A percentile compares a stretch with the other conserved stretches of the same genome.
These are phyloP conservation scores for Neoascia interrupta DNA, from an alignment of 2,888 invertebrate genomes.

Conservation along the genomic window DNA sequence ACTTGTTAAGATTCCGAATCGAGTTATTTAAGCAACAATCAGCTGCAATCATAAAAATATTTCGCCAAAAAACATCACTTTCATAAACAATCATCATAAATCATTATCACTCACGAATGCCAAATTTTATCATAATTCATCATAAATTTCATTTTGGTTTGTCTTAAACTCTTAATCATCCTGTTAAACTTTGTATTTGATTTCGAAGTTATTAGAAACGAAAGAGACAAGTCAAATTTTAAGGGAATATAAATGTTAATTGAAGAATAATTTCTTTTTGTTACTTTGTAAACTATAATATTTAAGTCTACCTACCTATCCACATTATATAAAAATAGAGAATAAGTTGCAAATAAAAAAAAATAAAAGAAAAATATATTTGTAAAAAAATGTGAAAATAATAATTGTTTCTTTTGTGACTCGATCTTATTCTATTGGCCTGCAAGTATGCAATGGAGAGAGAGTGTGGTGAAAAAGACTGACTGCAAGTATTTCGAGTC, in stretches of 20 bases:
- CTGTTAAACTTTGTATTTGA: too few species aligned
- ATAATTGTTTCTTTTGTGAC: not conserved
- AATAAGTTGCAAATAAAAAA: constrained; percentile 27
- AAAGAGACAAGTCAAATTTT: not conserved
- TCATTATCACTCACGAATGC: constrained; percentile 58
- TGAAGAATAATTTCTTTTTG: not conserved
- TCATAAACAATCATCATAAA: constrained; percentile 49
- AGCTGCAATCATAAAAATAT: constrained; percentile 19
- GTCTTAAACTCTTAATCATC: too few species aligned
- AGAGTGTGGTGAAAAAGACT: too few species aligned
- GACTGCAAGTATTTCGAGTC: too few species aligned
- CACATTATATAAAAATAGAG: constrained; percentile 12
- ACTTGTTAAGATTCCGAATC: not conserved
- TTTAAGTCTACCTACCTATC: constrained; percentile 50
- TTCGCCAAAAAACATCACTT: constrained; percentile 52
- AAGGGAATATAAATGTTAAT: constrained; percentile 10
- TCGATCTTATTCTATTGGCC: too few species aligned
- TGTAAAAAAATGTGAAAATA: constrained; percentile 51
- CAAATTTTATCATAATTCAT: constrained; percentile 61
- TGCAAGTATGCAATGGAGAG: not conserved
- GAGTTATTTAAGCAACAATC: constrained; percentile 28
- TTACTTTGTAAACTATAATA: constrained; percentile 57
- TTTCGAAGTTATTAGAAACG: not conserved
- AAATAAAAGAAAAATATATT: constrained; percentile 53
- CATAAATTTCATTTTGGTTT: too few species aligned